phyloP scores from a whole-genome alignment of 1,140 invertebrate genomes.

The Zaprionus ghesquierei region DNA sequence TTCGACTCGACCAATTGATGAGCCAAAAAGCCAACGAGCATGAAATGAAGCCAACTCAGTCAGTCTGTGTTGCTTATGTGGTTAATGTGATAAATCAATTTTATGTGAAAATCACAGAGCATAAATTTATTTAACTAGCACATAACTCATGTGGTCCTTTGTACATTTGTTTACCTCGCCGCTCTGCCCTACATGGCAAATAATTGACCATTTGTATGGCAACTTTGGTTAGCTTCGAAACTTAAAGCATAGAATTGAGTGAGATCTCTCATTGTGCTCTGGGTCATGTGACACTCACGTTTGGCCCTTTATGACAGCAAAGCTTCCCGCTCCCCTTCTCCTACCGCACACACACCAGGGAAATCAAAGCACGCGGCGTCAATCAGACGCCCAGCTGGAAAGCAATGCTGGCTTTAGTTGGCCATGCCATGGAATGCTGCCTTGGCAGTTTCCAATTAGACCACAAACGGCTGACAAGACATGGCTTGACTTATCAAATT shows the following conservation, averaged over 20 bases:
- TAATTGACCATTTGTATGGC: neutral
- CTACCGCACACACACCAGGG: conserved; percentile 15
- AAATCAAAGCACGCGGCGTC: conserved; percentile 42
- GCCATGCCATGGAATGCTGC: no score
- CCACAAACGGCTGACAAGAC: neutral
- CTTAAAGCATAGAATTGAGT: neutral
- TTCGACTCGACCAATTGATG: conserved; percentile 66
- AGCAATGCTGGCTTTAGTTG: neutral
- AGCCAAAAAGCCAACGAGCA: conserved; percentile 78
- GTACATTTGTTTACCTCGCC: conserved; percentile 25
- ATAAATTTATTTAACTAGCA: conserved; percentile 80
- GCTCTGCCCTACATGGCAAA: neutral
- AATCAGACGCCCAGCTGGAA: conserved; percentile 24
- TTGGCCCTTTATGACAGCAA: conserved; percentile 38
- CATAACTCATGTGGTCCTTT: conserved; percentile 66
- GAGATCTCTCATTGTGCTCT: conserved; percentile 6
- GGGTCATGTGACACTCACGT: conserved; percentile 38
- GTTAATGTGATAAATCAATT: conserved; percentile 81
- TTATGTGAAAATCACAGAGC: conserved; percentile 80
- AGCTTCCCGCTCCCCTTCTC: neutral
- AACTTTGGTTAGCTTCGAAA: neutral
- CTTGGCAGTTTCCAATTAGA: neutral
- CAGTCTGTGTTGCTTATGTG: conserved; percentile 37
- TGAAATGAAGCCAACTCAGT: conserved; percentile 65
- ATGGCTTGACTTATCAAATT: neutral